These are phyloP conservation scores for Lampris megalopsis DNA, from an alignment of 2,113 vertebrate species.

Conservation along the genomic window DNA sequence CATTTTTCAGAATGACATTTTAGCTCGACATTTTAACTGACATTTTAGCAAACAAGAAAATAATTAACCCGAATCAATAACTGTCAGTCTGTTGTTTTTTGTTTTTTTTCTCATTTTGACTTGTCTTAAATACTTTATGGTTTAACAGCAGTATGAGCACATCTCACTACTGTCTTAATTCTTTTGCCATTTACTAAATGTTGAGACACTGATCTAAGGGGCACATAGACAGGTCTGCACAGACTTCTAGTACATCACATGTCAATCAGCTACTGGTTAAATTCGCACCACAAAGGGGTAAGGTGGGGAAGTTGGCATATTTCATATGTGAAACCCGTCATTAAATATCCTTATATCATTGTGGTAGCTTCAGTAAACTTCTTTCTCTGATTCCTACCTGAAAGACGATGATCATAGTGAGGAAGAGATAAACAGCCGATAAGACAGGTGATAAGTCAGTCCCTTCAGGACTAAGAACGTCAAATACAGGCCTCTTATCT, in stretches of 20 bases:
- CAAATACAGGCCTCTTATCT: slow-evolving; percentile 91
- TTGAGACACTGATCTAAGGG: slow-evolving; percentile 8
- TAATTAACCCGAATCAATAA: slow-evolving; percentile 36
- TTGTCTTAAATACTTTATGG: not conserved
- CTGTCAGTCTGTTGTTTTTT: slow-evolving; percentile 23
- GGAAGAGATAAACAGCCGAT: slow-evolving; percentile 93
- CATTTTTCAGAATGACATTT: slow-evolving; percentile 27
- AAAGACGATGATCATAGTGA: slow-evolving; percentile 96
- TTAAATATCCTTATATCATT: slow-evolving; percentile 25
- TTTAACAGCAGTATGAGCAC: slow-evolving; percentile 6
- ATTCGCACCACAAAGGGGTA: slow-evolving; percentile 3
- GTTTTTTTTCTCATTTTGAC: not conserved
- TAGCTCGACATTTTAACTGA: slow-evolving; percentile 34
- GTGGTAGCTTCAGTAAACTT: slow-evolving; percentile 9
- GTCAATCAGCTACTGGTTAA: not conserved
- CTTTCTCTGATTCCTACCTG: slow-evolving; percentile 85
- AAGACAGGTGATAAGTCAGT: slow-evolving; percentile 88
- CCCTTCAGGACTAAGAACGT: slow-evolving; percentile 90
- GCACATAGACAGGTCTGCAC: not conserved
- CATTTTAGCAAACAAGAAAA: slow-evolving; percentile 7
- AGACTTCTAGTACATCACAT: slow-evolving; percentile 41
- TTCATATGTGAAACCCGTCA: not conserved
- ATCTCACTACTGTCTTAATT: not conserved
- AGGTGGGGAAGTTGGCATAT: slow-evolving; percentile 25
- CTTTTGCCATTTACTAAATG: slow-evolving; percentile 9